A percentile compares a stretch with the other conserved stretches of the same genome.
phyloP scores from a whole-genome alignment of 2,888 invertebrate genomes.

The Pandemis cinnamomeana region DNA sequence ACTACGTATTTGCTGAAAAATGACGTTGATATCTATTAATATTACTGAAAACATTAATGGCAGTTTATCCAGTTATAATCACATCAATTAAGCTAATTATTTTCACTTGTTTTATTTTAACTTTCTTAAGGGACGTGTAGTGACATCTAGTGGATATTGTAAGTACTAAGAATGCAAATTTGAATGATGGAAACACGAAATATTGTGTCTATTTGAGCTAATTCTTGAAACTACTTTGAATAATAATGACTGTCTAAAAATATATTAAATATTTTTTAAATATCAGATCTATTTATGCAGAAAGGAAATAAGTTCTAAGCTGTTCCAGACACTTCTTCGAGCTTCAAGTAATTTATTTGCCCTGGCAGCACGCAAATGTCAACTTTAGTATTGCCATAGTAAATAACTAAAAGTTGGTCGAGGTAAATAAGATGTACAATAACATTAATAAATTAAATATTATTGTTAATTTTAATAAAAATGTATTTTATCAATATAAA shows the following conservation, averaged over 20 bases:
- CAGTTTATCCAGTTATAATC: too few relatives aligned
- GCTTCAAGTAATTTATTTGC: constrained; percentile 40
- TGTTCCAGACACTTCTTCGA: constrained; percentile 36
- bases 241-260: not conserved
- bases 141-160: constrained; percentile 27
- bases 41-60: too few relatives aligned
- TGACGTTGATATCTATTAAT: too few relatives aligned
- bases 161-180: not conserved
- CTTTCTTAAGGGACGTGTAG: not conserved
- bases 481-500: too few relatives aligned
- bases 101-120: too few relatives aligned
- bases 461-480: too few relatives aligned
- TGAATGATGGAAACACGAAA: not conserved
- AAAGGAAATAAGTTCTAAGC: not conserved
- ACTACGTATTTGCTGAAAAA: too few relatives aligned
- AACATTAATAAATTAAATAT: too few relatives aligned
- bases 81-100: too few relatives aligned
- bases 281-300: not conserved
- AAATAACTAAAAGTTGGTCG: not conserved
- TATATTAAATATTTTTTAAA: not conserved
- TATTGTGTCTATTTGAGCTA: not conserved
- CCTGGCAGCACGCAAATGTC: constrained; percentile 53
- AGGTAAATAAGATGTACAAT: not conserved
- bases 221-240: not conserved
- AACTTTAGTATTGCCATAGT: constrained; percentile 48